Conservation (phyloP, 2,113 vertebrate species). For the Erpornis zantholeuca region DNA sequence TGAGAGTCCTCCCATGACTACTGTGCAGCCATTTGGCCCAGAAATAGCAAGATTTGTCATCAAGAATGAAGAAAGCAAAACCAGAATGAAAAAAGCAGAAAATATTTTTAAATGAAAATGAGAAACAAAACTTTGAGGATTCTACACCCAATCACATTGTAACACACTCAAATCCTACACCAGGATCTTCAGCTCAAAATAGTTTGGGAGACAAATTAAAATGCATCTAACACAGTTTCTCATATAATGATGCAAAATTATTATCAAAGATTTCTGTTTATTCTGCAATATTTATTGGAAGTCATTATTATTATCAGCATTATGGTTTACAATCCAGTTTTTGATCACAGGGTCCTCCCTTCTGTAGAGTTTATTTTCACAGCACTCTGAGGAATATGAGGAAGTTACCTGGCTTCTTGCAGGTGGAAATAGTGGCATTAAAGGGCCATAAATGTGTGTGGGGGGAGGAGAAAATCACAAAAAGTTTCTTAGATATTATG, state of each 20-base stretch:
- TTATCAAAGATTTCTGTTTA: neutral
- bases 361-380: neutral
- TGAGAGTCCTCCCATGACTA: neutral
- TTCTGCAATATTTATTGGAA: neutral
- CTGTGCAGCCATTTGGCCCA: neutral
- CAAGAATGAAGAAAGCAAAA: neutral
- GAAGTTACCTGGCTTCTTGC: neutral
- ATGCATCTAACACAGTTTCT: neutral
- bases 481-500: neutral
- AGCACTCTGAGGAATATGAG: neutral
- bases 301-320: neutral
- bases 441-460: neutral
- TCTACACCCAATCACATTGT: neutral
- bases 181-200: neutral
- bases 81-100: neutral
- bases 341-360: neutral
- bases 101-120: neutral
- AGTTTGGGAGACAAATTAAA: neutral
- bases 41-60: neutral
- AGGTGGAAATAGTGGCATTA: neutral
- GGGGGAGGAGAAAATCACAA: fast-evolving
- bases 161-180: neutral
- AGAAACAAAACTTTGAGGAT: neutral
- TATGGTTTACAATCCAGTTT: neutral
- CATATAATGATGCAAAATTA: neutral